Percentiles rank a stretch among this genome's conserved stretches.
Evolutionary conservation across 23 tunicate genomes (phyloP).

Genomic region (Trididemnum clinides): DNA sequence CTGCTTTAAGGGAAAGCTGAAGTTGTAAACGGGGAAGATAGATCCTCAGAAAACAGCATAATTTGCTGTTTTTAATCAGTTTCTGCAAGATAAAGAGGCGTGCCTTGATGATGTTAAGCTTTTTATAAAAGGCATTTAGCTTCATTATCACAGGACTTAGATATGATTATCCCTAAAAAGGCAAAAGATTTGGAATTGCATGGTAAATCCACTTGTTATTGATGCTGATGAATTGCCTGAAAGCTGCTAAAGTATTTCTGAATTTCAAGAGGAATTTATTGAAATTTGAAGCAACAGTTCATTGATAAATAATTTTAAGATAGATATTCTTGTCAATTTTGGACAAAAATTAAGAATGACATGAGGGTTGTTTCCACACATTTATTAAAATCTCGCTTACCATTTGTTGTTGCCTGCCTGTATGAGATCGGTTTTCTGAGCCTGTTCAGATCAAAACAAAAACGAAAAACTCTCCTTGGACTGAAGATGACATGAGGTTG

Average conservation of each 20-base stretch:
- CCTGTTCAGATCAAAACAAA: background rate
- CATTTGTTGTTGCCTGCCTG: background rate
- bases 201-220: background rate
- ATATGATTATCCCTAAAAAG: background rate
- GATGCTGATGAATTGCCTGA: too few relatives aligned
- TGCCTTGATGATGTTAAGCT: background rate
- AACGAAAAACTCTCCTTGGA: background rate
- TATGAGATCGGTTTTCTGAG: background rate
- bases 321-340: background rate
- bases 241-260: background rate
- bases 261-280: background rate
- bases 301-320: background rate
- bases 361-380: background rate
- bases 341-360: background rate
- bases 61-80: background rate
- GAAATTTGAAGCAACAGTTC: background rate
- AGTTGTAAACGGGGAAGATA: background rate
- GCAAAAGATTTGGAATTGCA: background rate
- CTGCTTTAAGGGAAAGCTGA: conserved; percentile 49
- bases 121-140: background rate
- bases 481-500: background rate
- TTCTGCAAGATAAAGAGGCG: background rate
- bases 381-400: background rate
- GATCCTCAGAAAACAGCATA: background rate
- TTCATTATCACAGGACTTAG: background rate